Percentiles rank a stretch among this genome's conserved stretches.
phyloP scores from a whole-genome alignment of 2,113 vertebrate genomes.

The Neotragus pygmaeus region DNA sequence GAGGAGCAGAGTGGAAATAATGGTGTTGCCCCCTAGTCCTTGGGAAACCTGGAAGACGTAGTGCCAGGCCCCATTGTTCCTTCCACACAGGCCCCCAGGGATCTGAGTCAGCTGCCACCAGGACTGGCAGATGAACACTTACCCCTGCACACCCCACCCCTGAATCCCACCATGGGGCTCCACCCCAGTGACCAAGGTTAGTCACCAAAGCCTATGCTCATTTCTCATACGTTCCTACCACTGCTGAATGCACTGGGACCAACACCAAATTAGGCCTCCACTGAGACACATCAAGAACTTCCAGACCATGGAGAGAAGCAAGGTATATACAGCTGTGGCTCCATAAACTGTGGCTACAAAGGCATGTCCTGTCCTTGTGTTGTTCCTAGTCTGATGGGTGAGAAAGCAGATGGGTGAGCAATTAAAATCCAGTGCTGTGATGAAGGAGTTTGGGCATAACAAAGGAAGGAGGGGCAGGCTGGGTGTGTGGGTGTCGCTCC shows the following conservation, averaged over 20 bases:
- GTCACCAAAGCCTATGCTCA: constrained; percentile 22
- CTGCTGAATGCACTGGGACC: background rate
- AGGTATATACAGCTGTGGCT: background rate
- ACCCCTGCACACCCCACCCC: background rate
- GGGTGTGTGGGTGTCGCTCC: background rate
- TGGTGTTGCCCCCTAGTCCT: background rate
- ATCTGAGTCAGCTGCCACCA: constrained; percentile 35
- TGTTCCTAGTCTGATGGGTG: background rate
- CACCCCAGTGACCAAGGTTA: constrained; percentile 19
- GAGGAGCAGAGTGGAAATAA: background rate
- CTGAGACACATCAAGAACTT: background rate
- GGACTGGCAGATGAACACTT: background rate
- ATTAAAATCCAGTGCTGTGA: background rate
- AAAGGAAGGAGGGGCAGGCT: background rate
- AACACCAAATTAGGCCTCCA: background rate
- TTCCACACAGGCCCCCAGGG: background rate
- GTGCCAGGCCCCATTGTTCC: background rate
- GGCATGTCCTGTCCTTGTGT: background rate
- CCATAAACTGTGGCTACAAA: background rate
- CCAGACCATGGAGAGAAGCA: background rate
- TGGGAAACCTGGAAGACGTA: constrained; percentile 14
- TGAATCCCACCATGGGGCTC: background rate
- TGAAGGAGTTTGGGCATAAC: background rate
- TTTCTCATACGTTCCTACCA: constrained; percentile 16
- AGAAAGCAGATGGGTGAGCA: background rate